Percentiles rank a stretch among this genome's conserved stretches.
Conservation (phyloP, 2,888 invertebrate species). For the Stenotaenia linearis region DNA sequence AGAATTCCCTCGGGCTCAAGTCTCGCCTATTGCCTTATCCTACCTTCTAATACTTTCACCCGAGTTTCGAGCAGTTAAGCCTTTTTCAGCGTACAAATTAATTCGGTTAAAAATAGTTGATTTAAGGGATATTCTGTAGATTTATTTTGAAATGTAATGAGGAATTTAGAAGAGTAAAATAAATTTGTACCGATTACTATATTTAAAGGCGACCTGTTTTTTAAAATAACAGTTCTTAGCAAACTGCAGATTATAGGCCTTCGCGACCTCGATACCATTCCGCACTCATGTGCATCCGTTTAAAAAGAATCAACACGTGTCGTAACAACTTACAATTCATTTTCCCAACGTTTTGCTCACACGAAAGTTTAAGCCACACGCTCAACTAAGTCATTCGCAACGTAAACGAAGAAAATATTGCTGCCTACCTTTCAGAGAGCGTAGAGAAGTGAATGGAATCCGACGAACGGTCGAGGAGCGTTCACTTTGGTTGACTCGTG, state of each 20-base stretch:
- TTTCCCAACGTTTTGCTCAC: not conserved
- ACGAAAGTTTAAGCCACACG: not conserved
- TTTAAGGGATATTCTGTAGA: too few relatives aligned
- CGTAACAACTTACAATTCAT: not conserved
- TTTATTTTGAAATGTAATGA: too few relatives aligned
- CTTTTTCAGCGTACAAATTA: too few relatives aligned
- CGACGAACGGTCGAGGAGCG: not conserved
- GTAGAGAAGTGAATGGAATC: not conserved
- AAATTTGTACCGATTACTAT: too few relatives aligned
- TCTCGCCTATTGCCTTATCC: not conserved
- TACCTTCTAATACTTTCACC: not conserved
- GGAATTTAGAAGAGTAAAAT: not conserved
- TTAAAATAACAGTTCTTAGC: not conserved
- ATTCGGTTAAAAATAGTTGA: too few relatives aligned
- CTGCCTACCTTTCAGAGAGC: not conserved
- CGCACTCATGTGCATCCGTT: conserved; percentile 7
- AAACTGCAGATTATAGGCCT: not conserved
- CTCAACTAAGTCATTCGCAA: too few relatives aligned
- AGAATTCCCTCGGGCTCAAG: conserved; percentile 7
- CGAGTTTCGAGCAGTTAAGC: not conserved
- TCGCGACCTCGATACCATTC: not conserved
- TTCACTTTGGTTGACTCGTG: not conserved
- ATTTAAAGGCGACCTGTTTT: too few relatives aligned
- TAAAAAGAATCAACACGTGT: not conserved
- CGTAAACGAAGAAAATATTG: not conserved